A percentile compares a stretch with the other conserved stretches of the same genome.
Conservation (phyloP, 1,140 invertebrate species). For the Ceratitis capitata region DNA sequence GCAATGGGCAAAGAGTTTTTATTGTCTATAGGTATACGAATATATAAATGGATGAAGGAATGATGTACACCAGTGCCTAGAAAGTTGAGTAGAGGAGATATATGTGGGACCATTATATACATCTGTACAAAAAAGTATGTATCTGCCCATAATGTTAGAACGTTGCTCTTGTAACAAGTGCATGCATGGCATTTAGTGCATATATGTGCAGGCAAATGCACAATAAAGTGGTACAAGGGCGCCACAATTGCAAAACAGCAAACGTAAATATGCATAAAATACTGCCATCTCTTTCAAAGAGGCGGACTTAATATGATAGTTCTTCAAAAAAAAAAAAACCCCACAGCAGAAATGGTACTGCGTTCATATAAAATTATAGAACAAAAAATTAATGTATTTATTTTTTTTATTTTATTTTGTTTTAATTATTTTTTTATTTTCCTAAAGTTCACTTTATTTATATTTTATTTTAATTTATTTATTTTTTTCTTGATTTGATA, state of each 20-base stretch:
- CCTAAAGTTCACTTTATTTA: no score
- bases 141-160: no score
- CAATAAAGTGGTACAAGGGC: background rate
- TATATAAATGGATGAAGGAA: background rate
- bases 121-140: no score
- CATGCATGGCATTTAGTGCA: background rate
- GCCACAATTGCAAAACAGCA: background rate
- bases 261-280: background rate
- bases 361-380: background rate
- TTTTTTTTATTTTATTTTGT: no score
- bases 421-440: no score
- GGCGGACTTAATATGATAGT: background rate
- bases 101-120: no score
- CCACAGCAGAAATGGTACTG: background rate
- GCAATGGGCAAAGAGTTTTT: background rate
- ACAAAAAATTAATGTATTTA: no score
- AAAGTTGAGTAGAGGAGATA: background rate
- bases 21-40: background rate
- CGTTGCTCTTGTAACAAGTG: no score
- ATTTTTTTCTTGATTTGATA: no score
- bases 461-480: no score
- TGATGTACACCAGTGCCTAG: no score
- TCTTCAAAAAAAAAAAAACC: background rate
- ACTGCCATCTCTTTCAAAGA: background rate
- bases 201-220: background rate